Evolutionary conservation across 2,888 invertebrate species (phyloP).

Genomic region (Augochlorella aurata): DNA sequence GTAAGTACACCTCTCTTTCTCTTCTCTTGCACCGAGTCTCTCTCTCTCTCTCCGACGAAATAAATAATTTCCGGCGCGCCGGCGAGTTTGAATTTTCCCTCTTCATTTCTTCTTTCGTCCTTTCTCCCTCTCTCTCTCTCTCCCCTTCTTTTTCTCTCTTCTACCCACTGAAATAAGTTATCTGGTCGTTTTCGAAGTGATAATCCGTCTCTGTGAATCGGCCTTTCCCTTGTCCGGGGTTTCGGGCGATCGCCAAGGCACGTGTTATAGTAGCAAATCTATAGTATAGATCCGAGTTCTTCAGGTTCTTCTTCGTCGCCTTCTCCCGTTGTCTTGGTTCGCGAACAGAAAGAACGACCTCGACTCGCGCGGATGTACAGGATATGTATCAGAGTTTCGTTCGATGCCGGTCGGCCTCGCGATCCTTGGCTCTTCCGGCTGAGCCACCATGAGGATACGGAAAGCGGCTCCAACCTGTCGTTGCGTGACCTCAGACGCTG

Average conservation of each 20-base stretch:
- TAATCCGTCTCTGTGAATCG: conserved; percentile 60
- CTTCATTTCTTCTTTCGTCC: neutral
- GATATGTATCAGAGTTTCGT: conserved; percentile 59
- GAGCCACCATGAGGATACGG: neutral
- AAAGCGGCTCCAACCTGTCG: neutral
- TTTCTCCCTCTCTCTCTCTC: too few relatives aligned
- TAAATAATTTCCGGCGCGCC: conserved; percentile 33
- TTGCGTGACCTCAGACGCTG: conserved; percentile 81
- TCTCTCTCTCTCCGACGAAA: conserved; percentile 27
- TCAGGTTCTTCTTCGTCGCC: conserved; percentile 25
- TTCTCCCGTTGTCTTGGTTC: neutral
- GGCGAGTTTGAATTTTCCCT: neutral
- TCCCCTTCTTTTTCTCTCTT: neutral
- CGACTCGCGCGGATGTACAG: conserved; percentile 43
- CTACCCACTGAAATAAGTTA: conserved; percentile 49
- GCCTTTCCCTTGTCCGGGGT: conserved; percentile 48
- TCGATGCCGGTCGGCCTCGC: conserved; percentile 34
- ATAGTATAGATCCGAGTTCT: conserved; percentile 28
- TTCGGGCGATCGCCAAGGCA: conserved; percentile 60
- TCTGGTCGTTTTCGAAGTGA: conserved; percentile 46
- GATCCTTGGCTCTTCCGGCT: conserved; percentile 13
- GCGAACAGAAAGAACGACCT: conserved; percentile 37
- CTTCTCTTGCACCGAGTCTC: conserved; percentile 24
- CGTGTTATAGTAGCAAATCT: conserved; percentile 47
- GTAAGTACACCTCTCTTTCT: conserved; percentile 61